Base-by-base conservation (phyloP, 2,797 vertebrate genomes). In the Anas bernieri region DNA sequence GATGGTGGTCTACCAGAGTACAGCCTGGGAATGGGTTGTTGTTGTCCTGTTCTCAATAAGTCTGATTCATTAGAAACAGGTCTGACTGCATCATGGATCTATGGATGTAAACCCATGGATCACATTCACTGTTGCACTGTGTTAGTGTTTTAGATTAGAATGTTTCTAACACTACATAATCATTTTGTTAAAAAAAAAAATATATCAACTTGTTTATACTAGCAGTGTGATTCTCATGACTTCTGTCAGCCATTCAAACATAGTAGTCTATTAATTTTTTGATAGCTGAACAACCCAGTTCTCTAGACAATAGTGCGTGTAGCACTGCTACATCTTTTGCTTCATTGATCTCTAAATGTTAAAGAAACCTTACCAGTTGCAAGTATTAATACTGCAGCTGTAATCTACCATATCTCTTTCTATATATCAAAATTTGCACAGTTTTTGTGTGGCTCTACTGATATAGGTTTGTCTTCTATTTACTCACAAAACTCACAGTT, bases 61-160 rank as follows among this genome's bases (percentile, higher is more conserved):
- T 39, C 45, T 13, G 35, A 41, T 41, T 76, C 55, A 55, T n/a
- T 54, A 48, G 35, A 64, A 87, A 33, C 7, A 62, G 9, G 11
- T 72, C 61, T 72, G 56, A 28, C 37, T 63, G 33, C 9, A 39
- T 61, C 41, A 48, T 0, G 2, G 6, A 35, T 30, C 8, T 41
- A 83, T 0, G 3, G 5, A 37, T 30, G 11, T 41, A 83, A 45
- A 13, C 14, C 13, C 0, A 6, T 4, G 0, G n/a, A 8, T 43
- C 11, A 72, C 17, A 54, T 41, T 43, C 26, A 31, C 11, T 48
- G 2, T 3, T 86, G 79, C 62, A 39, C 16, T 3, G 7, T 33
- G 73, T 6, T 7, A 31, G 2, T 52, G 67, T 77, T 81, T 73
- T n/a, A n/a, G 90, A 66, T 2, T 1, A 61, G 80, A 88, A 50